Percentiles rank a stretch among this genome's conserved stretches.
These are phyloP conservation scores for Ruditapes philippinarum DNA, from an alignment of 1,140 invertebrate genomes.

Conservation along the genomic window DNA sequence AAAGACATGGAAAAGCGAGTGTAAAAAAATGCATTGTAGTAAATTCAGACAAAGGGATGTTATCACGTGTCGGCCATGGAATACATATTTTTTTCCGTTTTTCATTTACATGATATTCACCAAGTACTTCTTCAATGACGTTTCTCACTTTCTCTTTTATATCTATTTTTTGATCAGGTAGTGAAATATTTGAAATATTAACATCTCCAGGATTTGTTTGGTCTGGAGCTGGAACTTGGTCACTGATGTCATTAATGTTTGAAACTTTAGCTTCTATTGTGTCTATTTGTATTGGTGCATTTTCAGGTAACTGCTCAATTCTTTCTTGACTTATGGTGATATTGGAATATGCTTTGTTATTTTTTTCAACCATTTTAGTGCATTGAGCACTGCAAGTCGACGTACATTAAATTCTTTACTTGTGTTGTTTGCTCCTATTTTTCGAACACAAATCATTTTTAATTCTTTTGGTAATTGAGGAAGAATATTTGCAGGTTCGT, in stretches of 20 bases:
- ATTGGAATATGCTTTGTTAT: background rate
- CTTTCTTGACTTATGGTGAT: constrained; percentile 3
- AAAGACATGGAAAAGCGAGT: constrained; percentile 26
- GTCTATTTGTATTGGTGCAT: constrained; percentile 21
- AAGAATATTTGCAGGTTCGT: constrained; percentile 55
- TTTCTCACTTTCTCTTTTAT: constrained; percentile 51
- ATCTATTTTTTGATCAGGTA: constrained; percentile 52
- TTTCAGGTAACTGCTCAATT: constrained; percentile 6
- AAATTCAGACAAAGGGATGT: constrained; percentile 37
- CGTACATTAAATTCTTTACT: constrained; percentile 49
- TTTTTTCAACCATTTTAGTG: background rate
- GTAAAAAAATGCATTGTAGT: constrained; percentile 44
- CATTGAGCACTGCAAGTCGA: background rate
- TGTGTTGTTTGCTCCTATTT: constrained; percentile 50
- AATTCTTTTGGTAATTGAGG: constrained; percentile 49
- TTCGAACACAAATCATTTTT: constrained; percentile 34
- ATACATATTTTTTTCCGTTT: constrained; percentile 28
- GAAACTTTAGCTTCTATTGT: no score
- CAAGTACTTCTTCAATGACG: constrained; percentile 43
- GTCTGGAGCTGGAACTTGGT: constrained; percentile 55
- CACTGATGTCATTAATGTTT: no score
- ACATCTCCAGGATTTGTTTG: constrained; percentile 46
- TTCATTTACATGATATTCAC: background rate
- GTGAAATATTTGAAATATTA: constrained; percentile 44
- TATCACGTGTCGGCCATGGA: constrained; percentile 29